phyloP scores from a whole-genome alignment of 2,113 vertebrate species.

The Pterocles orientalis region DNA sequence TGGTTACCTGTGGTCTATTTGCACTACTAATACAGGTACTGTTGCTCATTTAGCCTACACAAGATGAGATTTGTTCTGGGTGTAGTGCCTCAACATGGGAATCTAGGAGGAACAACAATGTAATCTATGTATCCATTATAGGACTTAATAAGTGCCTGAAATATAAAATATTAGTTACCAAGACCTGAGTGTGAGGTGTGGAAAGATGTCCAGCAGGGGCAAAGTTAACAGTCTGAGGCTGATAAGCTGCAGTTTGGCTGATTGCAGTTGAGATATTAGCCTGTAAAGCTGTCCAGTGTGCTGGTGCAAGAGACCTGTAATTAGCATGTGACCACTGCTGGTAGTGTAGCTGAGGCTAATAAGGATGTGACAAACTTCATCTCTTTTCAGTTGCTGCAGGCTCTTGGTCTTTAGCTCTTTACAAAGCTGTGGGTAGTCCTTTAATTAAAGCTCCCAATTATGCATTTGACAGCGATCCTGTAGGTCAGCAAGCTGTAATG shows the following conservation, averaged over 20 bases:
- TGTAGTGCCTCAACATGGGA: background rate
- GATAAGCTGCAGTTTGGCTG: slow-evolving; percentile 8
- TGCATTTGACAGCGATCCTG: background rate
- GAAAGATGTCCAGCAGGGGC: background rate
- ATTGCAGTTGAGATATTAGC: background rate
- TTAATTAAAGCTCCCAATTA: slow-evolving; percentile 7
- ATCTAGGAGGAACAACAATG: background rate
- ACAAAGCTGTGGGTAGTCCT: background rate
- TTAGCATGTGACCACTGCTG: background rate
- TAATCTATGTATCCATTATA: background rate
- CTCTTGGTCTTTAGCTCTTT: background rate
- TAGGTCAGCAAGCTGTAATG: background rate
- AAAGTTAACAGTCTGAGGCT: background rate
- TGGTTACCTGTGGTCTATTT: background rate
- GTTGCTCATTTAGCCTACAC: background rate
- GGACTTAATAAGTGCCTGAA: background rate
- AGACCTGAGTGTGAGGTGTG: background rate
- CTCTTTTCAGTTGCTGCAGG: background rate
- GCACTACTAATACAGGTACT: background rate
- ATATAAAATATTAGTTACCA: background rate
- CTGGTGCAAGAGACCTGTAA: background rate
- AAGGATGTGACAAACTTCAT: background rate
- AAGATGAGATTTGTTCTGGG: background rate
- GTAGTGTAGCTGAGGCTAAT: background rate
- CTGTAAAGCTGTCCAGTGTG: slow-evolving; percentile 10